Evolutionary conservation across 1,140 invertebrate genomes (phyloP), one percentile per base, ranked within the genome.

Genomic region (Steinernema feltiae): DNA sequence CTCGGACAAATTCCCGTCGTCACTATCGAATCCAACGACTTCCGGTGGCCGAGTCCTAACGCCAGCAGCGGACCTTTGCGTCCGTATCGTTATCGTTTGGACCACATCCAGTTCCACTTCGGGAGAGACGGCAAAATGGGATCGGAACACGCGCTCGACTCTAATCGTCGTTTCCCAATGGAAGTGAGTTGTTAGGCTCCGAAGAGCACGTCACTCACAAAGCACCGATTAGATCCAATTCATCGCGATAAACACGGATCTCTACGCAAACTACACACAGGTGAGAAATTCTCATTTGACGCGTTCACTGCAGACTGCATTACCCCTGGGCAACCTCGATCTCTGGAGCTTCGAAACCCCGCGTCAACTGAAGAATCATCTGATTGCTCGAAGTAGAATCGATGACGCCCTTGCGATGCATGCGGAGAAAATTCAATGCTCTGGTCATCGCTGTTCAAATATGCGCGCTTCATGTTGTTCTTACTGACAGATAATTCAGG

Each of bases 191-290:
- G 12, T 27, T 21, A 7, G 12, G 53, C 53, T 18, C 18, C 35
- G 18, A 7, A 41, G 18, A 41, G n/a, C 41, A 46, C n/a, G 41
- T 46, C n/a, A 7, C 41, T 46, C 41, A 46, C 41, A 7, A n/a
- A n/a, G 7, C 53, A 3, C 30, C 69, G 24, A 32, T 41, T 90
- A 95, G 94, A 92, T 97, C 81, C 94, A 97, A 88, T 89, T 96
- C 46, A 94, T 94, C 82, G 94, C 93, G 1, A 96, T 93, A 88
- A 96, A 96, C 87, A 92, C 93, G 75, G 93, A 97, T 87, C 89
- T 97, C 27, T 97, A 96, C 88, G 92, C 92, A 85, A 96, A 96
- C 87, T 93, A 95, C 91, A 92, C 93, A 30, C 93, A 94, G n/a
- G n/a, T n/a, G n/a, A n/a, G n/a, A n/a, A n/a, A n/a, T n/a, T n/a